These are phyloP conservation scores for Stramonita haemastoma DNA, from an alignment of 2,888 invertebrate genomes.

Conservation along the genomic window DNA sequence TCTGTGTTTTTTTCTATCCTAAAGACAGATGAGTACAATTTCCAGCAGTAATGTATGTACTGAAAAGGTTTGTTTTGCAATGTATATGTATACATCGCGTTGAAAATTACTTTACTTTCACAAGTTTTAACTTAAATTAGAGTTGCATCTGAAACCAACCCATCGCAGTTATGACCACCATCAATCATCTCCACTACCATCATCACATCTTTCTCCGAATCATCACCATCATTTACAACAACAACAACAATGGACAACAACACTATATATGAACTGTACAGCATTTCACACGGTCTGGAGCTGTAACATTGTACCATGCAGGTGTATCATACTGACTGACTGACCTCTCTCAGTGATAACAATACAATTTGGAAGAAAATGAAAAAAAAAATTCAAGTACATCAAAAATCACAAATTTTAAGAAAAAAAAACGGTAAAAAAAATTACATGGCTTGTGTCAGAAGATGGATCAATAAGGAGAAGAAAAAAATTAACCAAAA, in stretches of 20 bases:
- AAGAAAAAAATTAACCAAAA: background rate
- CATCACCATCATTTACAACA: background rate
- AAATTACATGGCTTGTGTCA: background rate
- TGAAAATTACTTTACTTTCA: too few species aligned
- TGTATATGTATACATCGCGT: too few species aligned
- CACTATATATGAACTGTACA: background rate
- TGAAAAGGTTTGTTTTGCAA: too few species aligned
- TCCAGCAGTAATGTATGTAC: too few species aligned
- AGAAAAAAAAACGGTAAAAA: too few species aligned
- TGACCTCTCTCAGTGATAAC: background rate
- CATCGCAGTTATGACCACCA: too few species aligned
- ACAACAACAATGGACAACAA: background rate
- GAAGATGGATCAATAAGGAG: constrained; percentile 37
- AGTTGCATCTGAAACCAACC: too few species aligned
- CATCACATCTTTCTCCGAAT: background rate
- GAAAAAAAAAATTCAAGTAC: background rate
- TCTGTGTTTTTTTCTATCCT: too few species aligned
- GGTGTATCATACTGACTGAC: constrained; percentile 40
- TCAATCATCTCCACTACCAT: too few species aligned
- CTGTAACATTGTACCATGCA: constrained; percentile 33
- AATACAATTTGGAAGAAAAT: constrained; percentile 3
- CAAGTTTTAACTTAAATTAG: too few species aligned
- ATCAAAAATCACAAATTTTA: background rate
- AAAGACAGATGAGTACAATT: too few species aligned
- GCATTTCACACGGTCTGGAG: background rate